Evolutionary conservation across 1,140 invertebrate genomes (phyloP), one percentile per base, ranked within the genome.

Genomic region (Cydia splendana): DNA sequence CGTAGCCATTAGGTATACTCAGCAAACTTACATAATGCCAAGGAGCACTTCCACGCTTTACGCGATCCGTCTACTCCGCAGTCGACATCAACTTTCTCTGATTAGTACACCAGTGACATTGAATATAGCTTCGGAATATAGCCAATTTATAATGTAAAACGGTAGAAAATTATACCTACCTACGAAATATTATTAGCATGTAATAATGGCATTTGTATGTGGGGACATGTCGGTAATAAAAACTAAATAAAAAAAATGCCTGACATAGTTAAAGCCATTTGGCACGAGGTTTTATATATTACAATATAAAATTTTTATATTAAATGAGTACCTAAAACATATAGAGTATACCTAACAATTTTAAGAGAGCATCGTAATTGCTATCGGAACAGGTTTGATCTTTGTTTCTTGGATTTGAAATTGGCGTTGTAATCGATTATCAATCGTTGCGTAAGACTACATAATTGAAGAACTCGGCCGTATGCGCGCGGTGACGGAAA

Each of bases 41-140:
- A 34, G 65, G 30, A 34, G 65, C 65, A 34, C 65, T 34, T 34
- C 65, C 28, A 69, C 65, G 48, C 48, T 69, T 69, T 69, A 69
- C 65, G 65, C 65, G 65, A 30, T 69, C 30, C 4, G 65, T 30
- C 65, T 34, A 69, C 30, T 34, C 30, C 12, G 28, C 65, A 38
- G 28, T 34, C 20, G 28, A 51, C 13, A 69, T n/a, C 28, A 13
- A 69, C 65, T 84, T 84, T 84, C 83, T 84, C 81, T 77, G 75
- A 65, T 45, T 67, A 74, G 45, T 77, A 28, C 77, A 81, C 75
- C 81, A 78, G 78, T 84, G 85, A 84, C 83, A 83, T 83, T 85
- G n/a, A n/a, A n/a, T n/a, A n/a, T n/a, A n/a, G 79, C 65, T 69
- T 34, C 30, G 28, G 12, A 34, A n/a, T 9, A 69, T 13, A 10